A percentile compares a stretch with the other conserved stretches of the same genome.
These are phyloP conservation scores for Bufotes viridis DNA, from an alignment of 2,797 vertebrate genomes.

Conservation along the genomic window DNA sequence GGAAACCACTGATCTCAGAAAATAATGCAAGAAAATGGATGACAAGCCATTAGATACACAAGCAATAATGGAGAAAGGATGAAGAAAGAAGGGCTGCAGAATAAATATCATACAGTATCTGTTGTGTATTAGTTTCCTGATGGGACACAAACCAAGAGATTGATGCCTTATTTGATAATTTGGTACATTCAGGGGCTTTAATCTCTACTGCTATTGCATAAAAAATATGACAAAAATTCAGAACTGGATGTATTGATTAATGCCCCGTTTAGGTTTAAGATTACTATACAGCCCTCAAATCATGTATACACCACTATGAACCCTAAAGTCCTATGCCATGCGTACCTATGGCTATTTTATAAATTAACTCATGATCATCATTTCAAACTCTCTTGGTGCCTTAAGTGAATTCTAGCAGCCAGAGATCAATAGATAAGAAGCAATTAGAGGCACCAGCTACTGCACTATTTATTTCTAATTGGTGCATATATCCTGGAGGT, in stretches of 20 bases:
- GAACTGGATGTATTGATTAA: not conserved
- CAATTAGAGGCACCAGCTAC: conserved; percentile 7
- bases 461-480: conserved; percentile 32
- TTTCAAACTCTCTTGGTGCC: conserved; percentile 3
- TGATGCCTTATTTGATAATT: not conserved
- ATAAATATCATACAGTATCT: too few species aligned
- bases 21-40: too few species aligned
- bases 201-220: not conserved
- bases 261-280: not conserved
- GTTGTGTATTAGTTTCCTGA: too few species aligned
- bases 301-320: not conserved
- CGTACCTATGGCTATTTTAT: not conserved
- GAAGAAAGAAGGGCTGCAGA: too few species aligned
- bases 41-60: too few species aligned
- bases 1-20: too few species aligned
- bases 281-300: not conserved
- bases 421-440: conserved; percentile 9
- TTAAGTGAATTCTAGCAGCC: conserved; percentile 19
- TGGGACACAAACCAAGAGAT: too few species aligned
- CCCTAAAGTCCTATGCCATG: not conserved
- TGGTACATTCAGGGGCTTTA: not conserved
- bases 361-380: not conserved
- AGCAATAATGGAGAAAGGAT: too few species aligned
- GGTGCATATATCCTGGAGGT: conserved; percentile 22
- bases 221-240: not conserved